Percentiles rank a stretch among this genome's conserved stretches.
Evolutionary conservation across 1,140 invertebrate species (phyloP).

Genomic region (Cotesia typhae): DNA sequence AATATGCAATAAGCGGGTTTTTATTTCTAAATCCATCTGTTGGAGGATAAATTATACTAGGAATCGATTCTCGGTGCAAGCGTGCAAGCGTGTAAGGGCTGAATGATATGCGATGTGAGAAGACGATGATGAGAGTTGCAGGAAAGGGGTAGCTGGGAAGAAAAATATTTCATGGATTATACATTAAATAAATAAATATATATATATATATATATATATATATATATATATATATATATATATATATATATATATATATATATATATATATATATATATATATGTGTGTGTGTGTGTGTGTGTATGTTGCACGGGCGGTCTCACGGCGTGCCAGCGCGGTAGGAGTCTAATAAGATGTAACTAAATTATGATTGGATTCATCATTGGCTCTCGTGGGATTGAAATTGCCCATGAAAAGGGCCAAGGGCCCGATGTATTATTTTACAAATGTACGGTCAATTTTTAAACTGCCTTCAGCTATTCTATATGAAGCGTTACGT

Average conservation of each 20-base stretch:
- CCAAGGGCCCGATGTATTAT: slow-evolving; percentile 35
- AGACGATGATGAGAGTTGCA: slow-evolving; percentile 9
- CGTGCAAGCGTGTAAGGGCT: neutral
- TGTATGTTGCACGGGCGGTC: slow-evolving; percentile 56
- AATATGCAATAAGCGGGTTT: too few species aligned
- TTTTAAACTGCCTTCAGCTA: slow-evolving; percentile 52
- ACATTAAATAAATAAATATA: slow-evolving; percentile 43
- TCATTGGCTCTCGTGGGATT: slow-evolving; percentile 60
- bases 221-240: too few species aligned
- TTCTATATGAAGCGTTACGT: slow-evolving; percentile 62
- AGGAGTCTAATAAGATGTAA: slow-evolving; percentile 66
- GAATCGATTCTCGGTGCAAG: neutral
- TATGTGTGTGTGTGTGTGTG: too few species aligned
- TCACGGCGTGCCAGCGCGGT: slow-evolving; percentile 61
- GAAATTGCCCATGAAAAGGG: slow-evolving; percentile 56
- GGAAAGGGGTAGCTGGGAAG: slow-evolving; percentile 29
- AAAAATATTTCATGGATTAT: slow-evolving; percentile 60
- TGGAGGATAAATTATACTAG: too few species aligned
- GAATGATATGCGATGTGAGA: neutral
- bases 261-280: too few species aligned
- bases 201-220: too few species aligned
- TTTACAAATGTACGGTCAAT: slow-evolving; percentile 48
- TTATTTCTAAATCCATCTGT: too few species aligned
- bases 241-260: too few species aligned
- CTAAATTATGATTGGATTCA: slow-evolving; percentile 66